These are phyloP conservation scores for Blastomussa wellsi DNA, from an alignment of 92 coral and sea anemone species.

Conservation along the genomic window DNA sequence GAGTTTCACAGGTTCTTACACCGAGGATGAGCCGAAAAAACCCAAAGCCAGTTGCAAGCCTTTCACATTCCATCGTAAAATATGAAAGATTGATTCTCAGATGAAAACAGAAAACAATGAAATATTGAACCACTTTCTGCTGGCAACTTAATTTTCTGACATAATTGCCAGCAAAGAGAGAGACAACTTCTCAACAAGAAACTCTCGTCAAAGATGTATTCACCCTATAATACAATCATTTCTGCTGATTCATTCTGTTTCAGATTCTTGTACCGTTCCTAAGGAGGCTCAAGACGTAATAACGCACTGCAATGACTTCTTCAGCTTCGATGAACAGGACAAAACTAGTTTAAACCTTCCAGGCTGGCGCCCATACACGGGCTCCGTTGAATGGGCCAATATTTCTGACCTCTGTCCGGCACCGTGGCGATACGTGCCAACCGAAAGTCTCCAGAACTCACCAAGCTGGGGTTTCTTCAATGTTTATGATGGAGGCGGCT, in stretches of 20 bases:
- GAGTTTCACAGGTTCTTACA: too few relatives aligned
- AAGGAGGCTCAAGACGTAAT: constrained; percentile 32
- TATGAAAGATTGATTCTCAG: not conserved
- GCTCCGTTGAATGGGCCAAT: constrained; percentile 51
- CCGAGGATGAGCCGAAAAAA: too few relatives aligned
- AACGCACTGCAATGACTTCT: constrained; percentile 60
- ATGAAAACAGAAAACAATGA: not conserved
- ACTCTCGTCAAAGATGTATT: not conserved
- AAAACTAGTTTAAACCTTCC: constrained; percentile 56
- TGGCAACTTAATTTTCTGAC: not conserved
- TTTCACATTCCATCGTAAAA: not conserved
- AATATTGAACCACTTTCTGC: not conserved
- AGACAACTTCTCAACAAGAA: not conserved
- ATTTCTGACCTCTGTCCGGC: constrained; percentile 69
- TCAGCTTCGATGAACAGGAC: constrained; percentile 70
- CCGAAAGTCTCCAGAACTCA: constrained; percentile 32
- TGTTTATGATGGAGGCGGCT: constrained; percentile 82
- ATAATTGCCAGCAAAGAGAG: not conserved
- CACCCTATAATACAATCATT: not conserved
- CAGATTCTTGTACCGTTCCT: constrained; percentile 75
- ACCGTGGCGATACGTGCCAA: constrained; percentile 79
- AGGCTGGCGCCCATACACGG: constrained; percentile 58
- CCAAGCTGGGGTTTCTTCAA: constrained; percentile 75
- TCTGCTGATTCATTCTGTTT: not conserved
- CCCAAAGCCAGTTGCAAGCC: not conserved